Base-by-base conservation (phyloP, 2,888 invertebrate species). In the Timandra comae region DNA sequence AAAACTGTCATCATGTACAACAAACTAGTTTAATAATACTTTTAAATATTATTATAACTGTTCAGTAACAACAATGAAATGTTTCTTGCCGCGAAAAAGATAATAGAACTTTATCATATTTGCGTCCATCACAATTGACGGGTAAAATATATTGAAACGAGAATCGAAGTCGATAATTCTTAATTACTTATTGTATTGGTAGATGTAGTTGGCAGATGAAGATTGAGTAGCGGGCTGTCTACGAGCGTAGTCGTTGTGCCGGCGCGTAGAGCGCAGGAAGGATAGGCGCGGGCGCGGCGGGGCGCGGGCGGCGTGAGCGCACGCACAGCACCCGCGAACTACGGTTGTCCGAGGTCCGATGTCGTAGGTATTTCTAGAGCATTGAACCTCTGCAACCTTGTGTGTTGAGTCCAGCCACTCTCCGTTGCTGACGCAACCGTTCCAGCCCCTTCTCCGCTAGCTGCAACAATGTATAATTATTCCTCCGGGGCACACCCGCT, bases 341-440 rank as follows among this genome's bases (percentile, higher is more conserved):
- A 65, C 63, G 72, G 68, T 67, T 63, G 69, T 57, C 56, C 68
- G 76, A 77, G 82, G 80, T 81, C 81, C 78, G 68, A 69, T 75
- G 65, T 81, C 71, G 73, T 81, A n/a, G n/a, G n/a, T n/a, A 79
- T 82, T 82, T 82, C 79, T 85, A 82, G 85, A 84, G 80, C 84
- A 82, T 82, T 85, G 84, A 85, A 84, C 84, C 79, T 81, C 73
- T 71, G 75, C 84, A 84, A 84, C 85, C 85, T 85, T 85, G 85
- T 81, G 74, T 73, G 70, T 84, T 84, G 84, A 82, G 80, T 55
- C 68, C 75, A 74, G 62, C 82, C 84, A 77, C 79, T 81, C 82
- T 80, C 82, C 64, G 74, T 57, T 64, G 70, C 73, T 82, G 80
- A 82, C 79, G 82, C 82, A 84, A 84, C 72, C 62, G 47, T 66